Evolutionary conservation across 2,797 vertebrate genomes (phyloP).

Genomic region (Rhynchonycteris naso): DNA sequence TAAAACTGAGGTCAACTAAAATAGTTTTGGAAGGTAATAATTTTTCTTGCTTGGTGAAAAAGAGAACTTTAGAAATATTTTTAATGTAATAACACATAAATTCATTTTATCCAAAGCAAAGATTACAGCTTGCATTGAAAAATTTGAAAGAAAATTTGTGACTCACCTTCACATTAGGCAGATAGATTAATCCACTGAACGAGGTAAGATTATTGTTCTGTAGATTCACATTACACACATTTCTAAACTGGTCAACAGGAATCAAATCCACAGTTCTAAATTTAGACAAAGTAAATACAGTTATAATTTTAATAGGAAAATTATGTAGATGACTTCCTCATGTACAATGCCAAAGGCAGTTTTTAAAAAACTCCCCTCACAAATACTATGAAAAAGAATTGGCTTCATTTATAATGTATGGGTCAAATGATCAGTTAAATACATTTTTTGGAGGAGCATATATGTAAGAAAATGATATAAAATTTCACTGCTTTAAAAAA

Average conservation of each 20-base stretch:
- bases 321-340: background rate
- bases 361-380: background rate
- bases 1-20: constrained; percentile 32
- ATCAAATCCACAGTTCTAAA: constrained; percentile 89
- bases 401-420: background rate
- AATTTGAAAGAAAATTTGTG: background rate
- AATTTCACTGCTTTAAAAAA: constrained; percentile 31
- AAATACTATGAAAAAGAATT: constrained; percentile 32
- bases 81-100: constrained; percentile 54
- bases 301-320: constrained; percentile 38
- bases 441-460: background rate
- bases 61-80: background rate
- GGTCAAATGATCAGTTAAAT: background rate
- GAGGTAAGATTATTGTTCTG: constrained; percentile 92
- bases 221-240: constrained; percentile 88
- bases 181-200: constrained; percentile 91
- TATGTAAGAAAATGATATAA: constrained; percentile 38
- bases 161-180: constrained; percentile 90
- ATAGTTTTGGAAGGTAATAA: constrained; percentile 1
- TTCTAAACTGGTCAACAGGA: constrained; percentile 88
- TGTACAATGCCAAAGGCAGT: background rate
- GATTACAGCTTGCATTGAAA: constrained; percentile 40
- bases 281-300: constrained; percentile 40
- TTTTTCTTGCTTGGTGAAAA: constrained; percentile 26
- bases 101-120: constrained; percentile 66